A percentile compares a stretch with the other conserved stretches of the same genome.
Conservation (phyloP, 2,797 vertebrate genomes). For the Crossoptilon crossoptilon region DNA sequence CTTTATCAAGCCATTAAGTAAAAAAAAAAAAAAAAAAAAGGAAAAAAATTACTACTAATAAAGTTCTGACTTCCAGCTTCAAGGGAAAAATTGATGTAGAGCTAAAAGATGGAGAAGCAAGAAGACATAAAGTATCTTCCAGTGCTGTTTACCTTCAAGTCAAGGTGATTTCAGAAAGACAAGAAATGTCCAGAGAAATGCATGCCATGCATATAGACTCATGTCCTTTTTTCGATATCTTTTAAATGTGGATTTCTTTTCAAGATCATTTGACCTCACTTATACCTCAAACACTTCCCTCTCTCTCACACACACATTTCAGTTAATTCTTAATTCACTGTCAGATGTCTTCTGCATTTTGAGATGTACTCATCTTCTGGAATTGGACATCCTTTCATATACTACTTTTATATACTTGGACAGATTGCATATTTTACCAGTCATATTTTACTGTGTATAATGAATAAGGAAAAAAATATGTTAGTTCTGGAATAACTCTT, state of each 20-base stretch:
- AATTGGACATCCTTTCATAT: neutral
- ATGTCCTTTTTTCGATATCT: neutral
- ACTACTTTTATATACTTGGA: neutral
- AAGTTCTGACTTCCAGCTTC: neutral
- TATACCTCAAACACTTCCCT: neutral
- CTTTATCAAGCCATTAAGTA: neutral
- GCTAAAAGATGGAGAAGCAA: neutral
- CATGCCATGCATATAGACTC: neutral
- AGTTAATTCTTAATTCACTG: neutral
- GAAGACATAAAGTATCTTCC: neutral
- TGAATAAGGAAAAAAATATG: neutral
- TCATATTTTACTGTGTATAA: neutral
- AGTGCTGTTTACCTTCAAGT: neutral
- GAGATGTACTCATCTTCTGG: neutral
- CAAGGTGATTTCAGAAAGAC: neutral
- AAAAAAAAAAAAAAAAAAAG: fast-evolving
- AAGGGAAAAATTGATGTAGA: neutral
- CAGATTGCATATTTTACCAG: neutral
- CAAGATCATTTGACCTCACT: neutral
- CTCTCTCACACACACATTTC: neutral
- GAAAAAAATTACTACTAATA: neutral
- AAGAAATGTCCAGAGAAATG: neutral
- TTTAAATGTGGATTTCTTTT: neutral
- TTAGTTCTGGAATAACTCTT: neutral
- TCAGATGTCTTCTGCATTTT: neutral